Evolutionary conservation across 2,113 vertebrate genomes (phyloP).

Genomic region (Notarius quadriscutis): DNA sequence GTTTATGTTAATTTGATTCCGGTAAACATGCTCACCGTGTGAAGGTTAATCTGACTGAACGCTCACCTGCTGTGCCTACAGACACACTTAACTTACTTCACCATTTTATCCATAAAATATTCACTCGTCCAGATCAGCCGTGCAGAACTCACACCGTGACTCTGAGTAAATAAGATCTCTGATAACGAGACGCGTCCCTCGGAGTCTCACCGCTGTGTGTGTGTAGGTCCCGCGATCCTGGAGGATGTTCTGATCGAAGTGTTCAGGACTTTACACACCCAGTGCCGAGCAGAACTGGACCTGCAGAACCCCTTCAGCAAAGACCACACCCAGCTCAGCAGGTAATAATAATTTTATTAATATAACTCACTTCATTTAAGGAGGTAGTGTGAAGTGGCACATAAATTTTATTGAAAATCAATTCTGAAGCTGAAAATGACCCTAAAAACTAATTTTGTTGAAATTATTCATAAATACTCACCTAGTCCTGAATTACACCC

Average conservation of each 20-base stretch:
- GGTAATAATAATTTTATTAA: slow-evolving; percentile 57
- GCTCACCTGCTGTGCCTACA: background rate
- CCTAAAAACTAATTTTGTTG: too few relatives aligned
- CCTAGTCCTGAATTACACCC: too few relatives aligned
- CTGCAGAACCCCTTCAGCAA: slow-evolving; percentile 91
- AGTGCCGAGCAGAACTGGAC: slow-evolving; percentile 91
- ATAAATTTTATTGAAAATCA: too few relatives aligned
- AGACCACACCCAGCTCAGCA: slow-evolving; percentile 95
- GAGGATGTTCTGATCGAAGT: slow-evolving; percentile 98
- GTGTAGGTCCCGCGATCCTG: slow-evolving; percentile 90
- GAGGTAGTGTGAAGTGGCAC: too few relatives aligned
- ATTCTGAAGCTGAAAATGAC: too few relatives aligned
- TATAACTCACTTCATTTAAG: too few relatives aligned
- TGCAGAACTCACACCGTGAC: too few relatives aligned
- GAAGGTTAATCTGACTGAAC: background rate
- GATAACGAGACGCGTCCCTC: background rate
- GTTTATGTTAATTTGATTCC: too few relatives aligned
- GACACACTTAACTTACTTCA: background rate
- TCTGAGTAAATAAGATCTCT: background rate
- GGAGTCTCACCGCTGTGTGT: background rate
- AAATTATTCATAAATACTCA: too few relatives aligned
- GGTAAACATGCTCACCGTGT: too few relatives aligned
- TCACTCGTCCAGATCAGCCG: background rate
- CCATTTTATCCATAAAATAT: background rate
- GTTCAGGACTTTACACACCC: slow-evolving; percentile 89